Evolutionary conservation across 1,140 invertebrate species (phyloP).

Genomic region (Adoxophyes honmai): DNA sequence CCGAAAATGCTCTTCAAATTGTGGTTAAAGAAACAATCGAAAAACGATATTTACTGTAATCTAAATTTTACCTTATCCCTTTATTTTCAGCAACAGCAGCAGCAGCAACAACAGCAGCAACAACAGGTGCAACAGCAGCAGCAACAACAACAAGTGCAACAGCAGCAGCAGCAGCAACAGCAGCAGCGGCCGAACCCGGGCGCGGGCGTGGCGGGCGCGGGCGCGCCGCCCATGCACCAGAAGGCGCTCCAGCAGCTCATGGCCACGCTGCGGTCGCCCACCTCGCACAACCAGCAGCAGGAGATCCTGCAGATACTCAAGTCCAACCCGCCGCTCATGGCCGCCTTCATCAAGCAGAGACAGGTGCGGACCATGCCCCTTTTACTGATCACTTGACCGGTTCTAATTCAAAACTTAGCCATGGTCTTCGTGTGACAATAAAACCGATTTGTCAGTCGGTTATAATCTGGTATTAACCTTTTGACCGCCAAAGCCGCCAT

Average conservation of each 20-base stretch:
- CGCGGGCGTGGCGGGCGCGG: slow-evolving; percentile 53
- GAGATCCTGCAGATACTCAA: slow-evolving; percentile 96
- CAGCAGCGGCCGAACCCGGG: slow-evolving; percentile 18
- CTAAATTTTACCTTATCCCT: too few relatives aligned
- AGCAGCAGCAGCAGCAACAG: slow-evolving; percentile 15
- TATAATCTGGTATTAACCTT: too few relatives aligned
- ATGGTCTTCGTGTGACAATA: too few relatives aligned
- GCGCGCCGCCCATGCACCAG: slow-evolving; percentile 80
- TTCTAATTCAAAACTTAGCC: too few relatives aligned
- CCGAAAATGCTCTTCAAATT: too few relatives aligned
- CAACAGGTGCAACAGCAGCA: slow-evolving; percentile 21
- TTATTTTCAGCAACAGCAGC: slow-evolving; percentile 18
- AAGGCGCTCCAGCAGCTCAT: slow-evolving; percentile 93
- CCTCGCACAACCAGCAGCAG: slow-evolving; percentile 94
- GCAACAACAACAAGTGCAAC: slow-evolving; percentile 16
- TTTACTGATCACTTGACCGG: too few relatives aligned
- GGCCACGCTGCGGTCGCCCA: slow-evolving; percentile 91
- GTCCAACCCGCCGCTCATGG: slow-evolving; percentile 96
- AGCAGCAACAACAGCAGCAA: slow-evolving; percentile 47
- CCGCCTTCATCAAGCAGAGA: slow-evolving; percentile 96
- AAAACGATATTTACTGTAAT: too few relatives aligned
- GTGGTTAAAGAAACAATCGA: too few relatives aligned
- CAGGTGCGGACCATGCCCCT: slow-evolving; percentile 79
- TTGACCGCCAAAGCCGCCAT: too few relatives aligned
- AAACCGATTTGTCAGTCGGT: too few relatives aligned